Conservation (phyloP, 2,113 vertebrate species). For the Cynoglossus semilaevis region DNA sequence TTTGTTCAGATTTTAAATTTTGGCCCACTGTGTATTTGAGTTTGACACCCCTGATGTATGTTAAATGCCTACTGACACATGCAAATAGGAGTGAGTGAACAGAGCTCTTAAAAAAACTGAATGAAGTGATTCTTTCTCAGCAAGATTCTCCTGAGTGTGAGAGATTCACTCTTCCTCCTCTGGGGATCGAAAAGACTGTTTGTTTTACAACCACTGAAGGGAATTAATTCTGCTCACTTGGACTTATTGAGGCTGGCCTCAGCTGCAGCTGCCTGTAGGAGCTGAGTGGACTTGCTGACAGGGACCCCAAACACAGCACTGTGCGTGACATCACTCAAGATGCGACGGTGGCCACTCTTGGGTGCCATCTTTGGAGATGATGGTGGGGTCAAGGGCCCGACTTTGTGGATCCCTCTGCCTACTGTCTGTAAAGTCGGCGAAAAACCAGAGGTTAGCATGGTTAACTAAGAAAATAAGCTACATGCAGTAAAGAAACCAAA, state of each 20-base stretch:
- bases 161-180: no score
- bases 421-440: slow-evolving; percentile 14
- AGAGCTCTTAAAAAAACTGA: slow-evolving; percentile 48
- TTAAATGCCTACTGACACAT: slow-evolving; percentile 15
- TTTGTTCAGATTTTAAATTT: no score
- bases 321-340: slow-evolving; percentile 96
- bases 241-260: slow-evolving; percentile 98
- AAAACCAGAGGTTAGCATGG: no score
- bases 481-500: neutral
- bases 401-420: slow-evolving; percentile 75
- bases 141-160: slow-evolving; percentile 18
- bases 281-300: slow-evolving; percentile 95
- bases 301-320: slow-evolving; percentile 95
- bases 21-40: no score
- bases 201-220: slow-evolving; percentile 38
- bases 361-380: slow-evolving; percentile 92
- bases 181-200: slow-evolving; percentile 63
- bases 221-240: slow-evolving; percentile 81
- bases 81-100: no score
- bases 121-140: slow-evolving; percentile 23
- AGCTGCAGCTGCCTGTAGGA: slow-evolving; percentile 93
- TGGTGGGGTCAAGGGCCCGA: slow-evolving; percentile 91
- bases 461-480: no score
- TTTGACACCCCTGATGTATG: no score
- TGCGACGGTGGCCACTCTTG: slow-evolving; percentile 90